Conservation (phyloP, 1,140 invertebrate genomes). For the Drosophila biarmipes region DNA sequence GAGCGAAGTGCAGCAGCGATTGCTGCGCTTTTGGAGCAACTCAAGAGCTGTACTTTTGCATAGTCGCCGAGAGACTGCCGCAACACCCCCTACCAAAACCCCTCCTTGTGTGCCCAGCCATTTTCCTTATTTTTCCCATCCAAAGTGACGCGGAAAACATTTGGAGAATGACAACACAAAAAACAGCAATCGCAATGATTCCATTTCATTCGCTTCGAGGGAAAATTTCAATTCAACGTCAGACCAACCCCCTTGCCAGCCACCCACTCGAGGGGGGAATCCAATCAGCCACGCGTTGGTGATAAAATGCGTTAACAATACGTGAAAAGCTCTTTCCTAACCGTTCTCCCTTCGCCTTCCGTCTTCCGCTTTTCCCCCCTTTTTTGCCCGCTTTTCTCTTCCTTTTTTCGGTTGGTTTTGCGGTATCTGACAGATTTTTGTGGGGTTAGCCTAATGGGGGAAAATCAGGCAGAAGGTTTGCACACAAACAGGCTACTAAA, state of each 20-base stretch:
- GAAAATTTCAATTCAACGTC: conserved; percentile 49
- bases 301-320: conserved; percentile 83
- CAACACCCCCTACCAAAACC: conserved; percentile 1
- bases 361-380: conserved; percentile 6
- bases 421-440: conserved; percentile 81
- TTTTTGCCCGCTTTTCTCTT: neutral
- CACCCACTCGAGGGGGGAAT: conserved; percentile 54
- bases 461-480: conserved; percentile 11
- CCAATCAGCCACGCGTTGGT: conserved; percentile 81
- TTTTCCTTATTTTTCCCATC: conserved; percentile 2
- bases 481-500: conserved; percentile 26
- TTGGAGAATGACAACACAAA: conserved; percentile 71
- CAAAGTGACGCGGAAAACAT: conserved; percentile 35
- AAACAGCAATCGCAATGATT: conserved; percentile 44
- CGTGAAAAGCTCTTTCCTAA: conserved; percentile 77
- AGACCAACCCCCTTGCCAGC: neutral
- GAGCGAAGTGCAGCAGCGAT: conserved; percentile 26
- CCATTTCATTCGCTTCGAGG: conserved; percentile 9
- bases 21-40: conserved; percentile 47
- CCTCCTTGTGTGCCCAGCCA: neutral
- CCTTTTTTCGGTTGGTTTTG: conserved; percentile 60
- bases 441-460: conserved; percentile 55
- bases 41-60: conserved; percentile 61
- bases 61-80: conserved; percentile 10
- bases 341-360: conserved; percentile 54